Evolutionary conservation across 2,797 vertebrate genomes (phyloP), one percentile per base, ranked within the genome.

Genomic region (Moxostoma hubbsi): DNA sequence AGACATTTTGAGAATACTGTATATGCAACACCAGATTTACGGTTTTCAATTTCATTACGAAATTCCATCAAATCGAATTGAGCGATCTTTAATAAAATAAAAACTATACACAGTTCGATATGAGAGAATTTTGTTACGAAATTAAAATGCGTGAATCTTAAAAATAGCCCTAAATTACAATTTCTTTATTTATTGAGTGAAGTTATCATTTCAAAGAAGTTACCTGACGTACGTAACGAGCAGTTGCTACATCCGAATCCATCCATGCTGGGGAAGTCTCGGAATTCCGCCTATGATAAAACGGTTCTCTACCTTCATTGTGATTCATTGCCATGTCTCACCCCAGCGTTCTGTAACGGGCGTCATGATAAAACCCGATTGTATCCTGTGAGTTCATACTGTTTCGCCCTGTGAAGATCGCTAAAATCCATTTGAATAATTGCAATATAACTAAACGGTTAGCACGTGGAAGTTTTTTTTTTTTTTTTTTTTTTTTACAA

Each of bases 261-360:
- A 80, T 36, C 72, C 65, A 71, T 13, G 53, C 67, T 54, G 75
- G n/a, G 45, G 75, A 46, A 61, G 69, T 72, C 4, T 77, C 80
- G 18, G 63, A 65, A 8, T 57, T 58, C 51, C 66, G 24, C 63
- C 64, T 61, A 7, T 12, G 72, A 74, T 50, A 24, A 68, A 16
- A 77, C 12, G 59, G 51, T 62, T 71, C 58, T 49, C 59, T 68
- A 49, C 66, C 51, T 68, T 66, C 68, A 64, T 58, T 59, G 58
- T 62, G 65, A 74, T 61, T 66, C 84, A 83, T 83, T 58, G 76
- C 65, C 66, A 61, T 43, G 15, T 24, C 61, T 10, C 6, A 62
- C 15, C 66, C 51, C 58, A 53, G 7, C 68, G 36, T 58, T 77
- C 57, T 61, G 13, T 54, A 12, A 59, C 11, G 45, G 46, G 64